Percentiles rank a stretch among this genome's conserved stretches.
Conservation (phyloP, 2,113 vertebrate species). For the Xenopus borealis region DNA sequence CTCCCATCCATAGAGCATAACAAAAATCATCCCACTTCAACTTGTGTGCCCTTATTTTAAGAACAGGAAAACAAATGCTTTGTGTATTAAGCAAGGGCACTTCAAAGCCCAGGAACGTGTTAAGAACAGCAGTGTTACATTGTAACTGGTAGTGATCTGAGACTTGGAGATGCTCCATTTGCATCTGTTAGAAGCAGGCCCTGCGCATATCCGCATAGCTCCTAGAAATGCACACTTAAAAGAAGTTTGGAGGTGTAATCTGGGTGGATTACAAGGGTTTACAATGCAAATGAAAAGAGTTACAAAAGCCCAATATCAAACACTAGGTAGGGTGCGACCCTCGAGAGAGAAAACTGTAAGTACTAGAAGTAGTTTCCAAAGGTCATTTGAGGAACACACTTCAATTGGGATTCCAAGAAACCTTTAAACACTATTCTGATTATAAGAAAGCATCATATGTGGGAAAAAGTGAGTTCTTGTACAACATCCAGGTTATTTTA, state of each 20-base stretch:
- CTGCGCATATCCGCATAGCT: constrained; percentile 60
- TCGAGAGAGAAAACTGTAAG: constrained; percentile 1
- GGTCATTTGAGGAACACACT: background rate
- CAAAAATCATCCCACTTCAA: too few species aligned
- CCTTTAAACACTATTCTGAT: background rate
- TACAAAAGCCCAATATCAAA: constrained; percentile 82
- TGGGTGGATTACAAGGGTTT: constrained; percentile 81
- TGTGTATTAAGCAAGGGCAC: too few species aligned
- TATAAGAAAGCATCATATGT: too few species aligned
- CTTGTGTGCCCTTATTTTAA: too few species aligned
- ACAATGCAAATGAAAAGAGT: constrained; percentile 77
- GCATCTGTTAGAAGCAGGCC: constrained; percentile 29
- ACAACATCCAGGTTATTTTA: too few species aligned
- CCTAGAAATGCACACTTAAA: constrained; percentile 79
- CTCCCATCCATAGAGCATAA: too few species aligned
- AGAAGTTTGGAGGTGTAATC: constrained; percentile 79
- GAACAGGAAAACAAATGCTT: too few species aligned
- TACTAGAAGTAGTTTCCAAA: constrained; percentile 10
- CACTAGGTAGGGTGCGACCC: constrained; percentile 59
- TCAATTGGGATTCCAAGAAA: background rate
- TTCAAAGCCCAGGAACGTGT: constrained; percentile 6
- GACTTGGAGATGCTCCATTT: constrained; percentile 1
- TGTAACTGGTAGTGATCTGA: constrained; percentile 8
- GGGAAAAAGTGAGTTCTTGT: too few species aligned
- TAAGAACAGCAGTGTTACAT: constrained; percentile 18